Base-by-base conservation (phyloP, 2,888 invertebrate species). In the Adineta ricciae region DNA sequence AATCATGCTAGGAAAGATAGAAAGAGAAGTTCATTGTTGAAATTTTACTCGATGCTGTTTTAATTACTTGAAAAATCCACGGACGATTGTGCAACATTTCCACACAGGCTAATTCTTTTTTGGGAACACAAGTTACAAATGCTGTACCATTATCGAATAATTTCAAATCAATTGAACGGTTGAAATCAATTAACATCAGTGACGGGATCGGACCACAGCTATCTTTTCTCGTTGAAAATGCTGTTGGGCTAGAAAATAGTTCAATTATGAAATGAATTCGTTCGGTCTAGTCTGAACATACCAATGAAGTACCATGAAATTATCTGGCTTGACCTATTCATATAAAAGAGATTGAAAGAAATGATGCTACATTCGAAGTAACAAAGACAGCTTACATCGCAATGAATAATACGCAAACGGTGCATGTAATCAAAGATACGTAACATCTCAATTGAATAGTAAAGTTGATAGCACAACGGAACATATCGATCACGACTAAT, bases 31-130 rank as follows among this genome's bases (percentile, higher is more conserved):
- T n/a, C n/a, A n/a, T n/a, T n/a, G n/a, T n/a, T n/a, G n/a, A n/a
- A n/a, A n/a, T n/a, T n/a, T n/a, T n/a, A n/a, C n/a, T n/a, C n/a
- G n/a, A n/a, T n/a, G n/a, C n/a, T n/a, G n/a, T n/a, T n/a, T n/a
- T n/a, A n/a, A n/a, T n/a, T 78, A 78, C 78, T 41, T 78, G 78
- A 78, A 78, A 78, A 78, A 78, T 78, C 78, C 78, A 78, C n/a
- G 78, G 78, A n/a, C 78, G 78, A 78, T 41, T 78, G 14, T 41
- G 14, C 41, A 78, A 78, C 78, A 78, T 78, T 78, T 78, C 78
- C 38, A 78, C 78, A 41, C 78, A 78, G 3, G 78, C 78, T 41
- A 78, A 78, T 78, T 78, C 78, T 38, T 78, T 78, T 41, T 78
- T 78, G 19, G 78, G 78, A n/a, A 78, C 78, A 78, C 78, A 78